These are phyloP conservation scores for Hylyphantes graminicola DNA, from an alignment of 1,140 invertebrate species.

Conservation along the genomic window DNA sequence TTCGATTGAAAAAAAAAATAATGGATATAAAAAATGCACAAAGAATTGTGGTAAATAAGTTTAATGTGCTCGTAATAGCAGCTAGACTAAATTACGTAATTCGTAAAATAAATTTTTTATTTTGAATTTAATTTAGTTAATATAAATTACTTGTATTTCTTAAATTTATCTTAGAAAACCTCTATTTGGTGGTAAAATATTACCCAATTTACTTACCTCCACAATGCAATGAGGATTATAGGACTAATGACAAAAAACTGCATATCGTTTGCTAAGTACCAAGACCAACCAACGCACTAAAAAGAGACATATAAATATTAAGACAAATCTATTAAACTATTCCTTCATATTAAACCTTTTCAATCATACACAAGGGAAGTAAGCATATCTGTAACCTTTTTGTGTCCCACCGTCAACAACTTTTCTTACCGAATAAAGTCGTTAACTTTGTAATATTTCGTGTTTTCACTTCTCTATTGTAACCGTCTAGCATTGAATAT, in stretches of 20 bases:
- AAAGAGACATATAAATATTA: slow-evolving; percentile 6
- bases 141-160: neutral
- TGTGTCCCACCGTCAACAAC: no score
- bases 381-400: no score
- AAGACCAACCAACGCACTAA: slow-evolving; percentile 49
- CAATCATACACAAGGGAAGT: no score
- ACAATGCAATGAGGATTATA: slow-evolving; percentile 1
- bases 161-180: neutral
- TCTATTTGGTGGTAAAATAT: neutral
- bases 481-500: no score
- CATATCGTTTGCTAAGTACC: slow-evolving; percentile 54
- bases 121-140: neutral
- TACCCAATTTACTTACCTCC: slow-evolving; percentile 24
- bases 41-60: no score
- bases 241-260: slow-evolving; percentile 43
- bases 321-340: no score
- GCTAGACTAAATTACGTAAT: neutral
- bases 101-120: neutral
- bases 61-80: neutral
- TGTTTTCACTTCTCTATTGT: no score
- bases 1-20: no score
- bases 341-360: no score
- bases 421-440: no score
- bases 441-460: no score
- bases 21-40: no score